Evolutionary conservation across 2,888 invertebrate genomes (phyloP).

Genomic region (Unio pictorum): DNA sequence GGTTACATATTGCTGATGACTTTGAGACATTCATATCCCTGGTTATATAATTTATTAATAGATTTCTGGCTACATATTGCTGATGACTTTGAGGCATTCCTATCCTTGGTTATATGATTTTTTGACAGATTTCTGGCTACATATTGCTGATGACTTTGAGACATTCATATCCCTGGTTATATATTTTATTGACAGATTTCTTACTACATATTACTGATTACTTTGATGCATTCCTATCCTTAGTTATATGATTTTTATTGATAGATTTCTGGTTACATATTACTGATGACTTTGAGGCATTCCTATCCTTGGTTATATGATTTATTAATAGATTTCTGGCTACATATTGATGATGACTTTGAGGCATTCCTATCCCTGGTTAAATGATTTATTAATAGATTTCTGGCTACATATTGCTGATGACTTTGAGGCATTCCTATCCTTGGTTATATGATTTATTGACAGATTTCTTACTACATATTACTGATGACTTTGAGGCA

Average conservation of each 20-base stretch:
- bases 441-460: too few species aligned
- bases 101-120: conserved; percentile 1
- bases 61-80: too few species aligned
- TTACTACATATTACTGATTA: conserved; percentile 94
- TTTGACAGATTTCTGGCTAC: not conserved
- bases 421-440: conserved; percentile 93
- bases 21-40: conserved; percentile 87
- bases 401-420: conserved; percentile 89
- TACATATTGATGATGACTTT: too few species aligned
- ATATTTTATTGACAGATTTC: conserved; percentile 54
- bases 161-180: too few species aligned
- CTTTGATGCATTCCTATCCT: conserved; percentile 88
- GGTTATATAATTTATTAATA: too few species aligned
- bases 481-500: not conserved
- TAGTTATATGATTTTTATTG: too few species aligned
- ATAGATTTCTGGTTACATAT: too few species aligned
- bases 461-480: too few species aligned
- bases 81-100: not conserved
- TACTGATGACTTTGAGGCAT: not conserved
- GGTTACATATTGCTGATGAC: conserved; percentile 96
- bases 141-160: too few species aligned
- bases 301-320: conserved; percentile 1
- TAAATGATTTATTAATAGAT: conserved; percentile 35
- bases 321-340: not conserved
- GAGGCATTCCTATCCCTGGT: too few species aligned